phyloP scores from a whole-genome alignment of 2,797 vertebrate species.

The Acanthurus tractus region DNA sequence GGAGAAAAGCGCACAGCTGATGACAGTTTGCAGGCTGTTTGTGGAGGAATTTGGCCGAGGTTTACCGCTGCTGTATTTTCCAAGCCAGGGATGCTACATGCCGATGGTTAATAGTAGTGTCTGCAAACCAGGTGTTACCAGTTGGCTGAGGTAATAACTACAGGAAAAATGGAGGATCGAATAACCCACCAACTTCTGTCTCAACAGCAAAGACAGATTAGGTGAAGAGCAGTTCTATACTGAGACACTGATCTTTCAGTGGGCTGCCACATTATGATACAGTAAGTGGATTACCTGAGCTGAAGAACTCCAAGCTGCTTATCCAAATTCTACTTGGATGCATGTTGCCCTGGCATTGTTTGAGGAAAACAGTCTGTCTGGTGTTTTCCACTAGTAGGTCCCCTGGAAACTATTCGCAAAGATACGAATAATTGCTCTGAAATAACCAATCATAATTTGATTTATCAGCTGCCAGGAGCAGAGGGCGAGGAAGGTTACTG shows the following conservation, averaged over 20 bases:
- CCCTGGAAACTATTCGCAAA: conserved; percentile 65
- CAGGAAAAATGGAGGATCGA: conserved; percentile 37
- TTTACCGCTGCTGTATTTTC: conserved; percentile 32
- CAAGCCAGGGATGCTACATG: conserved; percentile 47
- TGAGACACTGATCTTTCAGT: conserved; percentile 17
- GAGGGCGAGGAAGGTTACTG: conserved; percentile 46
- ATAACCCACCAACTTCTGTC: conserved; percentile 31
- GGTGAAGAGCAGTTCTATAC: conserved; percentile 10
- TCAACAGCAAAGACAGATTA: conserved; percentile 20
- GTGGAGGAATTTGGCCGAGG: conserved; percentile 18
- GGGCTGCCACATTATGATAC: conserved; percentile 31
- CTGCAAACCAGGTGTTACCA: conserved; percentile 53
- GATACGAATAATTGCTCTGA: conserved; percentile 67
- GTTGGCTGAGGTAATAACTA: conserved; percentile 28
- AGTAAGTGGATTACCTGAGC: conserved; percentile 47
- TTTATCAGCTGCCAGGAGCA: conserved; percentile 72
- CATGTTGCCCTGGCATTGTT: conserved; percentile 51
- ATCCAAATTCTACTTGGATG: conserved; percentile 45
- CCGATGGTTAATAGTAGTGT: conserved; percentile 50
- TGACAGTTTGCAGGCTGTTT: background rate
- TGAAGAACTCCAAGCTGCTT: conserved; percentile 24
- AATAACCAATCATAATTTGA: conserved; percentile 71
- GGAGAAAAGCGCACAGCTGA: background rate
- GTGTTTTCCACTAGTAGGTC: conserved; percentile 62
- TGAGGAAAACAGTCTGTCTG: conserved; percentile 59